phyloP scores from a whole-genome alignment of 1,140 invertebrate genomes.

The Capitella teleta region DNA sequence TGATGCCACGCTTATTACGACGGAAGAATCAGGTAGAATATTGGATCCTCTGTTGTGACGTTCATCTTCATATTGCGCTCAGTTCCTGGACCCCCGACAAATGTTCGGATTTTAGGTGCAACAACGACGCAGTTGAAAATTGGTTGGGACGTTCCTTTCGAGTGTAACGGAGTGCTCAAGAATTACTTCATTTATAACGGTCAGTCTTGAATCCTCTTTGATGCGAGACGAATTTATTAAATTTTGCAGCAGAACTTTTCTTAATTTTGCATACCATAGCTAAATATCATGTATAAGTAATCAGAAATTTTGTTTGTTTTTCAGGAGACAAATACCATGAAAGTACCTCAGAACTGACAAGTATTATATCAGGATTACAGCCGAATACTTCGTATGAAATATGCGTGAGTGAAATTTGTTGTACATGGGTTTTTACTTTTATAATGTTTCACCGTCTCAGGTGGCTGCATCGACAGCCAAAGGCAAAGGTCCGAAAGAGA shows the following conservation, averaged over 20 bases:
- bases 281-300: no score
- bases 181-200: slow-evolving; percentile 34
- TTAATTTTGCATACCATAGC: no score
- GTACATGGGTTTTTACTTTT: neutral
- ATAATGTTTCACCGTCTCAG: slow-evolving; percentile 14
- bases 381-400: slow-evolving; percentile 33
- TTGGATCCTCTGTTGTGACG: no score
- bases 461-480: slow-evolving; percentile 34
- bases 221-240: no score
- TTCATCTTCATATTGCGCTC: no score
- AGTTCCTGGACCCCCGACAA: slow-evolving; percentile 26
- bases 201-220: slow-evolving; percentile 17
- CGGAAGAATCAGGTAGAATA: slow-evolving; percentile 28
- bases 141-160: slow-evolving; percentile 33
- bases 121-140: slow-evolving; percentile 37
- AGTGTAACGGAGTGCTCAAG: slow-evolving; percentile 26
- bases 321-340: no score
- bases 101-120: slow-evolving; percentile 25
- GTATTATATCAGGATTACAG: slow-evolving; percentile 31
- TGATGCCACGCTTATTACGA: slow-evolving; percentile 22
- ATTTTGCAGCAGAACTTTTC: no score
- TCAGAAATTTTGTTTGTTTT: no score
- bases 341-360: no score
- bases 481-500: slow-evolving; percentile 24
- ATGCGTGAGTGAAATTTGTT: slow-evolving; percentile 16